Base-by-base conservation (phyloP, 2,888 invertebrate species). In the Ischnus inquisitorius region DNA sequence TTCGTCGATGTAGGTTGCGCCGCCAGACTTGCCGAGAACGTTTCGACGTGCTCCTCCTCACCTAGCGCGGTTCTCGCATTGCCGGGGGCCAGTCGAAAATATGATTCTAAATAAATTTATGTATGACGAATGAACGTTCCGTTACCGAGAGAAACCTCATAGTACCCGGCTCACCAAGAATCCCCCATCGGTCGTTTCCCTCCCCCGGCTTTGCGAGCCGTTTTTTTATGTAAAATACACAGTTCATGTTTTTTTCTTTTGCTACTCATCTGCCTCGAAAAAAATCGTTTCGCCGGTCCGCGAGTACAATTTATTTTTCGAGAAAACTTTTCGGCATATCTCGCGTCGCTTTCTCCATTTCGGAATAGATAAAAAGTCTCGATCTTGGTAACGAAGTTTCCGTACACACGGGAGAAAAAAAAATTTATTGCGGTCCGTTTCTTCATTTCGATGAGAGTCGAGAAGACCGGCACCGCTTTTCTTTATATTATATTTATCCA, bases 211-310 rank as follows among this genome's bases (percentile, higher is more conserved):
- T 46, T 12, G 12, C 12, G 46, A 46, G 46, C 46, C 46, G 12
- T n/a, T 46, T n/a, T n/a, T 46, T 46, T 12, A 46, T 46, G 46
- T n/a, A 46, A 46, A 46, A 46, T 46, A 46, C 46, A 46, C 6
- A 14, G 46, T n/a, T 10, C n/a, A 51, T 6, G 10, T 22, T 19
- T 54, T 54, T 57, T 19, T 43, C 46, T 48, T 16, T 34, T 34
- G 14, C 12, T n/a, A n/a, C 12, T 46, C n/a, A 46, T 46, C 46
- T 46, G 46, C n/a, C 46, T 46, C 46, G 8, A 16, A 48, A 28
- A 48, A 68, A 68, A 68, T 68, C 28, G 48, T 48, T 25, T n/a
- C 34, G 1, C 25, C 46, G n/a, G 43, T n/a, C 25, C 25, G 68
- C 48, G 16, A 51, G 25, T 51, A 28, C 19, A 51, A 28, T n/a